A percentile compares a stretch with the other conserved stretches of the same genome.
phyloP scores from a whole-genome alignment of 2,797 vertebrate species.

The Anniella stebbinsi region DNA sequence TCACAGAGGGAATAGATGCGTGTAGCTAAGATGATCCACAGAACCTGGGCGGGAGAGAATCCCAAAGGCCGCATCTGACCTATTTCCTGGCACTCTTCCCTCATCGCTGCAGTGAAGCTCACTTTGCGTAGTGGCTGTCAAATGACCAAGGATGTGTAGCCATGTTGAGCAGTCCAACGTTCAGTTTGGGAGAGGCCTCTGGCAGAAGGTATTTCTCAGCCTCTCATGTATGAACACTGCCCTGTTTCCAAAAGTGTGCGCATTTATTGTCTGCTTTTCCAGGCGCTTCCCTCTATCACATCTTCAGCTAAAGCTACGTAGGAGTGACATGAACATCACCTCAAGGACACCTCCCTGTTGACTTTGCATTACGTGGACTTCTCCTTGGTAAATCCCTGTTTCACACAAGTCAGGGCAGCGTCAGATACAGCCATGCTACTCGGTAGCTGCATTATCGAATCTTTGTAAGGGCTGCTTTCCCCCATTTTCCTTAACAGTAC shows the following conservation, averaged over 20 bases:
- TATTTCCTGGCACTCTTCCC: too few species aligned
- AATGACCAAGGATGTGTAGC: too few species aligned
- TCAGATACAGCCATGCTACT: not conserved
- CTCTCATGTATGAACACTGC: too few species aligned
- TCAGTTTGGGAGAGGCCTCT: too few species aligned
- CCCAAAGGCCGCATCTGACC: too few species aligned
- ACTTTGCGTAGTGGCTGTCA: too few species aligned
- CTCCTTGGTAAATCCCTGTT: not conserved
- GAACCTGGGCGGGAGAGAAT: accelerated
- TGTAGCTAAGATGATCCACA: not conserved
- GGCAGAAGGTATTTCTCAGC: not conserved
- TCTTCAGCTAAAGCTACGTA: too few species aligned
- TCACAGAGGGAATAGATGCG: too few species aligned
- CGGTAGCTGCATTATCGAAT: not conserved
- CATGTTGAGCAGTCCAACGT: too few species aligned
- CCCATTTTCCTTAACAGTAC: not conserved
- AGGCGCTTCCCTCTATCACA: not conserved
- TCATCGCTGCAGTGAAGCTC: not conserved
- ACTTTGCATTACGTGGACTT: not conserved
- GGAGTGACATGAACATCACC: not conserved
- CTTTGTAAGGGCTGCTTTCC: slow-evolving; percentile 4
- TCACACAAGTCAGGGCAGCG: not conserved
- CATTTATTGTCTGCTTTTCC: not conserved
- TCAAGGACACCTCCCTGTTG: not conserved
- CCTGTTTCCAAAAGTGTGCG: not conserved